Percentiles rank a stretch among this genome's conserved stretches.
phyloP scores from a whole-genome alignment of 2,888 invertebrate species.

The Apotomis capreana region DNA sequence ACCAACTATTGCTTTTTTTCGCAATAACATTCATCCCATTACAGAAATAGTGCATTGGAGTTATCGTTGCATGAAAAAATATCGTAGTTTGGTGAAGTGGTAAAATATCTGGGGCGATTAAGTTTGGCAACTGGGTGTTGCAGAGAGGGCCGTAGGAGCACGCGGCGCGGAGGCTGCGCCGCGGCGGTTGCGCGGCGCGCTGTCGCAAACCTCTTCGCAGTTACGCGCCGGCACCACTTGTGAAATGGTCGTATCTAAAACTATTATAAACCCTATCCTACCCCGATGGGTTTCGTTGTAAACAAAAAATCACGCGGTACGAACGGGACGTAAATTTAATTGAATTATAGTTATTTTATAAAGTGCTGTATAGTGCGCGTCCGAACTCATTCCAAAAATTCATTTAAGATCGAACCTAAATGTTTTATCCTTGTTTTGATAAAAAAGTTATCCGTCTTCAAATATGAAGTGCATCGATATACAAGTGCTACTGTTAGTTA shows the following conservation, averaged over 20 bases:
- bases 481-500: constrained; percentile 57
- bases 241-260: constrained; percentile 81
- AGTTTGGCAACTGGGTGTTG: constrained; percentile 74
- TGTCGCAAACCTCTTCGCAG: constrained; percentile 73
- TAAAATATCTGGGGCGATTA: constrained; percentile 67
- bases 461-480: constrained; percentile 63
- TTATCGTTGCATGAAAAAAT: constrained; percentile 60
- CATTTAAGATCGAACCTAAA: not conserved
- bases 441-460: constrained; percentile 15
- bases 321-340: constrained; percentile 49
- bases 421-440: constrained; percentile 15
- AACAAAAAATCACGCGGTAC: constrained; percentile 66
- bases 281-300: constrained; percentile 73
- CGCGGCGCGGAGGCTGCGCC: constrained; percentile 54
- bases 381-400: constrained; percentile 1
- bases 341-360: not conserved
- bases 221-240: constrained; percentile 72
- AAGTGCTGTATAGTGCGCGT: not conserved
- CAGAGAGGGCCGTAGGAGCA: constrained; percentile 55
- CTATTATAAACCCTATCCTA: constrained; percentile 78
- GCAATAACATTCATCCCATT: constrained; percentile 63
- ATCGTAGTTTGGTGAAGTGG: constrained; percentile 58
- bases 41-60: constrained; percentile 60
- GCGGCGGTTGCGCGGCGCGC: constrained; percentile 40
- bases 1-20: constrained; percentile 52